Conservation (phyloP, 1,140 invertebrate genomes). For the Lethrus apterus region DNA sequence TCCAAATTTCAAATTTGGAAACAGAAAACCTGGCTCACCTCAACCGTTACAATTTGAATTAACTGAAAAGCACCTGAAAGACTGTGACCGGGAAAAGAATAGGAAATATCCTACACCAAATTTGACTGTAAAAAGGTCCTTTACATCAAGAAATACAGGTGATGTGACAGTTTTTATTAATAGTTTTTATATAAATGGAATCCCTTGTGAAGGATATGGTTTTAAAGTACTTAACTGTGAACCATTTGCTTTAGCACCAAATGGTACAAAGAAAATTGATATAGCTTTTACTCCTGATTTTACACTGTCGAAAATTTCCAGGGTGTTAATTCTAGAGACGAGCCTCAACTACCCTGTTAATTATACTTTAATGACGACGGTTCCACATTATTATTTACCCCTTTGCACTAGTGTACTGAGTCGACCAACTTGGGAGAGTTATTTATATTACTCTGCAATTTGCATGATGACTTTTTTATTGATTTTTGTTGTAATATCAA, state of each 20-base stretch:
- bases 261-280: conserved; percentile 77
- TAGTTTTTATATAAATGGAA: conserved; percentile 67
- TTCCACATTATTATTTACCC: conserved; percentile 69
- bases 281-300: conserved; percentile 92
- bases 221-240: conserved; percentile 67
- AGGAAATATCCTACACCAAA: conserved; percentile 47
- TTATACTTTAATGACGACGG: conserved; percentile 70
- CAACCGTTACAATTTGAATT: conserved; percentile 78
- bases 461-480: conserved; percentile 57
- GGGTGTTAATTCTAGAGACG: conserved; percentile 53
- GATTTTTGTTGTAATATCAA: conserved; percentile 58
- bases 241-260: conserved; percentile 72
- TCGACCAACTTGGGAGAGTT: conserved; percentile 73
- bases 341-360: conserved; percentile 54
- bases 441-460: conserved; percentile 61
- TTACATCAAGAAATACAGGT: conserved; percentile 83
- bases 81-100: conserved; percentile 61
- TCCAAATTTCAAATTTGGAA: conserved; percentile 87
- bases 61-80: conserved; percentile 71
- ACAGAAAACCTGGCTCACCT: conserved; percentile 69
- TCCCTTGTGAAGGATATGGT: conserved; percentile 77
- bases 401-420: conserved; percentile 63
- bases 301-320: conserved; percentile 70
- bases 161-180: conserved; percentile 70
- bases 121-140: conserved; percentile 74